A percentile compares a stretch with the other conserved stretches of the same genome.
phyloP scores from a whole-genome alignment of 2,113 vertebrate species.

The Papio anubis region DNA sequence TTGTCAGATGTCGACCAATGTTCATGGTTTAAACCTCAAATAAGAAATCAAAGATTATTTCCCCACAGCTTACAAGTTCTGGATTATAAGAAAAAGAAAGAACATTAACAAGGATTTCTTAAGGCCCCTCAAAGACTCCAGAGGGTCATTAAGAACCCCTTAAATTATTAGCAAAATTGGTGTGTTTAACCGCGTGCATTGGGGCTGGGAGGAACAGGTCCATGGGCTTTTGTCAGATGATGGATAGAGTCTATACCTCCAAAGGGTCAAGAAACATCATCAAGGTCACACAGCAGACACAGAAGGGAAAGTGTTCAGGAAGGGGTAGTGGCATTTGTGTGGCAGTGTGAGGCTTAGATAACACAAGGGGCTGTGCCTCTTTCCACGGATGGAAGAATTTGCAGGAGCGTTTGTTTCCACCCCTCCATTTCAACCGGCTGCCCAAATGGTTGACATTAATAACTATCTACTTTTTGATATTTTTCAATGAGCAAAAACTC shows the following conservation, averaged over 20 bases:
- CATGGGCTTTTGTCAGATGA: background rate
- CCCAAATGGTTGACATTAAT: background rate
- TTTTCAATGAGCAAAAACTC: constrained; percentile 12
- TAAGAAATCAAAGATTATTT: background rate
- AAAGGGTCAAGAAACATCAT: background rate
- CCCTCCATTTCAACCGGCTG: background rate
- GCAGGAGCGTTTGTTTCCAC: background rate
- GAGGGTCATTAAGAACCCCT: background rate
- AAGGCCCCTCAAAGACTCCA: background rate
- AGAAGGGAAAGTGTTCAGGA: background rate
- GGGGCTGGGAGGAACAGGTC: too few species aligned
- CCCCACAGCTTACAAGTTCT: background rate
- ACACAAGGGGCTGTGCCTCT: background rate
- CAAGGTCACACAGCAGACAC: background rate
- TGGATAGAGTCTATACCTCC: background rate
- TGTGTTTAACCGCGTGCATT: fast-evolving
- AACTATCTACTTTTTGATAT: constrained; percentile 26
- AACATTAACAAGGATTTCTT: background rate
- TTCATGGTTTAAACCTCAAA: background rate
- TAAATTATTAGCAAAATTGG: background rate
- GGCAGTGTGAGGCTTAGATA: background rate
- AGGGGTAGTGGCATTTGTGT: background rate
- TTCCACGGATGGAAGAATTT: background rate
- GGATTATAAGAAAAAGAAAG: background rate
- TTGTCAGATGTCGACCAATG: background rate